Conservation (phyloP, 2,888 invertebrate species). For the Strigamia crassipes region DNA sequence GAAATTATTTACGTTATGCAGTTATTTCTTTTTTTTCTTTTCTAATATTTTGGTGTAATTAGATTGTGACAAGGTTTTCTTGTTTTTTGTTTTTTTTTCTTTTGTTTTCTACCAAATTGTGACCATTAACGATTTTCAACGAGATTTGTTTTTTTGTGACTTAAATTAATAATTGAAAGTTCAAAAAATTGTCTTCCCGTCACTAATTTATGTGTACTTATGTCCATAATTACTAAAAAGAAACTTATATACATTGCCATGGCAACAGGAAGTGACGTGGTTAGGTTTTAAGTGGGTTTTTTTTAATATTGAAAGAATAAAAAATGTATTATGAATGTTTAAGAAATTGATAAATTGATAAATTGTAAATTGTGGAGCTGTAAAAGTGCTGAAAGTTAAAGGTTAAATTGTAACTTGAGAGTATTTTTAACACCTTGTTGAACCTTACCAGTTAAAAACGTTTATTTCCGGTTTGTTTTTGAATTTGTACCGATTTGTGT, state of each 20-base stretch:
- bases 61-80: constrained; percentile 17
- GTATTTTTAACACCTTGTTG: constrained; percentile 10
- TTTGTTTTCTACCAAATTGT: neutral
- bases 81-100: neutral
- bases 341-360: neutral
- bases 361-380: constrained; percentile 15
- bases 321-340: neutral
- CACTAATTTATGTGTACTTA: constrained; percentile 16
- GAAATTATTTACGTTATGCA: constrained; percentile 10
- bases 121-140: neutral
- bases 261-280: neutral
- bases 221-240: neutral
- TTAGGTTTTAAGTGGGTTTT: too few species aligned
- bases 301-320: neutral
- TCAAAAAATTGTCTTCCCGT: neutral
- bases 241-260: neutral
- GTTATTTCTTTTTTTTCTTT: neutral
- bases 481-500: too few species aligned
- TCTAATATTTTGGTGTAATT: constrained; percentile 15
- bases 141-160: neutral
- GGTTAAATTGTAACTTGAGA: neutral
- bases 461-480: neutral
- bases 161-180: neutral
- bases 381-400: neutral
- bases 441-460: neutral